Evolutionary conservation across 1,140 invertebrate genomes (phyloP), one percentile per base, ranked within the genome.

Genomic region (Hydropsyche tenuis): DNA sequence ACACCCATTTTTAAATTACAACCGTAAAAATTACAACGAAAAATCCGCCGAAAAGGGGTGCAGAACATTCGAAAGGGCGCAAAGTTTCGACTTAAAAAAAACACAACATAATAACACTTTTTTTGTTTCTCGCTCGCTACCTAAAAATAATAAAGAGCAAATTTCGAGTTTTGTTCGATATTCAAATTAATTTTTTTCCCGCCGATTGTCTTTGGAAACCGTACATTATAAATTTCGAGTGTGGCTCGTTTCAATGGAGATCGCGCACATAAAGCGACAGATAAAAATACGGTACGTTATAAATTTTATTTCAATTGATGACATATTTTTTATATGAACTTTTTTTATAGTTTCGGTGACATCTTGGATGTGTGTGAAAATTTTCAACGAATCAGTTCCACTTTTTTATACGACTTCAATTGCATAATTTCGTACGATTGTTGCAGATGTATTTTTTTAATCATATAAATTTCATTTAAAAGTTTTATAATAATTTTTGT

Each of bases 71-170:
- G 56, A 43, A 70, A 76, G 75, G 75, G 75, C 69, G 65, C 74
- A 75, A 75, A 75, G 27, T 37, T 9, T 37, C 30, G 30, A 37
- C 30, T n/a, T n/a, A 37, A 37, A 37, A 37, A 7, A 4, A n/a
- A 7, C 14, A 48, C 2, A 23, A 60, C 23, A 60, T 25, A 60
- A 60, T 23, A 23, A 9, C 45, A 48, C 43, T 69, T 77, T 76
- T 64, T 76, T 77, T 77, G 69, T 77, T 77, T 77, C 75, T 76
- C 73, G 51, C 62, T 74, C 73, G 75, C 75, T 77, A 77, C 75
- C 75, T 74, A 77, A 77, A 77, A 77, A 77, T 77, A 77, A 77
- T 77, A 77, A 72, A 74, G 73, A 73, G 27, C 73, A 74, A 77
- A 77, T 77, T 77, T 77, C 68, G 74, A 48, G 11, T 77, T 77